Base-by-base conservation (phyloP, 2,113 vertebrate species). In the Oncorhynchus nerka region DNA sequence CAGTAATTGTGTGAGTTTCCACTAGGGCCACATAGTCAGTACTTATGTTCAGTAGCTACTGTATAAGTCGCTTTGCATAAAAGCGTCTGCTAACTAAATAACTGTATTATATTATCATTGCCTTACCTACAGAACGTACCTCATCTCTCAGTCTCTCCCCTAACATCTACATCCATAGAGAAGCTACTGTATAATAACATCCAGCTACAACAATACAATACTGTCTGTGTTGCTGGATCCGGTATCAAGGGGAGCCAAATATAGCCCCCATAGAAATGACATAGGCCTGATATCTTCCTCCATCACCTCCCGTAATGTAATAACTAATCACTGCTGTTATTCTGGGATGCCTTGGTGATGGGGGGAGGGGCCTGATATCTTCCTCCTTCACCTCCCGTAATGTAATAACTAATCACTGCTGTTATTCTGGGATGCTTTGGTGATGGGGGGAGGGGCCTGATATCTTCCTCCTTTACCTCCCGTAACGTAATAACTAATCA, bases 401-500 rank as follows among this genome's bases (percentile, higher is more conserved):
- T 75, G 85, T 90, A 89, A 92, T 87, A 85, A 85, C 32, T 81
- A 89, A 86, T 93, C 87, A 86, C 89, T 88, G 74, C 24, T 89
- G 88, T 85, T 76, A 75, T 88, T 91, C 48, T 67, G 69, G 89
- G 91, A 89, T 26, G 71, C 78, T 80, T 81, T 85, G 81, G 85
- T 85, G 28, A 28, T 28, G 28, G 28, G 3, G 28, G 28, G 28
- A 28, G 28, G 24, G 24, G 24, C 1, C 24, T 24, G 24, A 24
- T 24, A 24, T 24, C 24, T 24, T 24, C 24, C 24, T 70, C 74
- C 83, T 26, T 78, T 81, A 84, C 89, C 87, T 65, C 82, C 89
- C 75, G 86, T 92, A 89, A 90, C 75, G 85, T 90, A 89, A 92
- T 87, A 85, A 85, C 32, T 81, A 89, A 86, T 93, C 87, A 86